phyloP scores from a whole-genome alignment of 2,113 vertebrate species.

The Actenoides lindsayi region DNA sequence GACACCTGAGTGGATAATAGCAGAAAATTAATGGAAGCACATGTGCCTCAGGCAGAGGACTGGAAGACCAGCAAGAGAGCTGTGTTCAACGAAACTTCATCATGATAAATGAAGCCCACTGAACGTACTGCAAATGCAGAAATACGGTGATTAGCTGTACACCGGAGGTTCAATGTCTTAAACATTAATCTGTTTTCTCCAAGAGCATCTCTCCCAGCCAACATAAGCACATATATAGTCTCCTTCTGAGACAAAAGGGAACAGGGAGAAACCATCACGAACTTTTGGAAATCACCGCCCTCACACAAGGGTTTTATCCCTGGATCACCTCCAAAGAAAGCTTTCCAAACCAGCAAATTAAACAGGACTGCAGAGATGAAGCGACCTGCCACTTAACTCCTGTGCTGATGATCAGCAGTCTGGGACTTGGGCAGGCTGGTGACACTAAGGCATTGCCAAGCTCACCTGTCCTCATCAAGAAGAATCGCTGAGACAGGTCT shows the following conservation, averaged over 20 bases:
- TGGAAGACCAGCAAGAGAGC: slow-evolving; percentile 53
- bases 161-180: slow-evolving; percentile 17
- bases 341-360: not conserved
- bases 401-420: not conserved
- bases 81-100: slow-evolving; percentile 50
- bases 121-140: slow-evolving; percentile 41
- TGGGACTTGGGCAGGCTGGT: not conserved
- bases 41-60: slow-evolving; percentile 63
- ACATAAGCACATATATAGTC: not conserved
- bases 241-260: slow-evolving; percentile 18
- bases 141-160: slow-evolving; percentile 32
- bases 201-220: not conserved
- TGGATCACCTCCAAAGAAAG: slow-evolving; percentile 20
- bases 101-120: slow-evolving; percentile 51
- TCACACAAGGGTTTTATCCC: slow-evolving; percentile 9
- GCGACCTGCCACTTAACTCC: not conserved
- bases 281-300: not conserved
- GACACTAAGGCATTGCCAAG: not conserved
- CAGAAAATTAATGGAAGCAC: slow-evolving; percentile 66
- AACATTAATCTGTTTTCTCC: slow-evolving; percentile 35
- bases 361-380: not conserved
- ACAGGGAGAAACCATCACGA: not conserved
- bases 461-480: not conserved
- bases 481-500: not conserved
- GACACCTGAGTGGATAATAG: slow-evolving; percentile 69